Percentiles rank a stretch among this genome's conserved stretches.
Evolutionary conservation across 2,888 invertebrate genomes (phyloP).

Genomic region (Acanthopleura granulata): DNA sequence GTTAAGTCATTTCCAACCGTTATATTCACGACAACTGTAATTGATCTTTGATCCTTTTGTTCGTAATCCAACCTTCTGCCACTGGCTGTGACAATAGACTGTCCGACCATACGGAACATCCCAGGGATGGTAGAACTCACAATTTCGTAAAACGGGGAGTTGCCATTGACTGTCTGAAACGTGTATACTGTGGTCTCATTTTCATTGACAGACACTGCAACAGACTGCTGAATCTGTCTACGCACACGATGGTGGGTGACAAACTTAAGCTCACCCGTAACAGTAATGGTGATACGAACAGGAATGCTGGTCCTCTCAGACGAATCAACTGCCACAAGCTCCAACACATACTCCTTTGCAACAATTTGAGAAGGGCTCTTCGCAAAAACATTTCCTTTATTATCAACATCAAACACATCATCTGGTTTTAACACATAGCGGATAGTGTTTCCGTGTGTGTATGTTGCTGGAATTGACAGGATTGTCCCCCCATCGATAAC

Average conservation of each 20-base stretch:
- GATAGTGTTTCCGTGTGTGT: background rate
- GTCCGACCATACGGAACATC: background rate
- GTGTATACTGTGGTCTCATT: background rate
- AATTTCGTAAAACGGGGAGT: background rate
- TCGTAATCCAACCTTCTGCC: slow-evolving; percentile 76
- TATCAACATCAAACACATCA: background rate
- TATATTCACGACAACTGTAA: slow-evolving; percentile 48
- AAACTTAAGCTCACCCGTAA: background rate
- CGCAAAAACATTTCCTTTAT: background rate
- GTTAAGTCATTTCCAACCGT: slow-evolving; percentile 30
- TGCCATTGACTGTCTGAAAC: background rate
- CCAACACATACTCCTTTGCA: background rate
- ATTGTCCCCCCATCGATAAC: background rate
- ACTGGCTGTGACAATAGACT: background rate
- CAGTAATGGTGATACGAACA: background rate
- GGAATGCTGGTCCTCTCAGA: background rate
- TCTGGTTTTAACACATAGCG: slow-evolving; percentile 9
- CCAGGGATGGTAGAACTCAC: background rate
- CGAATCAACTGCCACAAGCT: background rate
- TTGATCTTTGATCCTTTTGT: slow-evolving; percentile 74
- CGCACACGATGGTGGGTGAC: background rate
- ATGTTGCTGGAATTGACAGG: background rate
- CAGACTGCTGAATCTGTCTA: background rate
- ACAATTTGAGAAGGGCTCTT: background rate
- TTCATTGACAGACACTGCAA: background rate